Percentiles rank a stretch among this genome's conserved stretches.
Conservation (phyloP, 1,140 invertebrate genomes). For the Galleria mellonella region DNA sequence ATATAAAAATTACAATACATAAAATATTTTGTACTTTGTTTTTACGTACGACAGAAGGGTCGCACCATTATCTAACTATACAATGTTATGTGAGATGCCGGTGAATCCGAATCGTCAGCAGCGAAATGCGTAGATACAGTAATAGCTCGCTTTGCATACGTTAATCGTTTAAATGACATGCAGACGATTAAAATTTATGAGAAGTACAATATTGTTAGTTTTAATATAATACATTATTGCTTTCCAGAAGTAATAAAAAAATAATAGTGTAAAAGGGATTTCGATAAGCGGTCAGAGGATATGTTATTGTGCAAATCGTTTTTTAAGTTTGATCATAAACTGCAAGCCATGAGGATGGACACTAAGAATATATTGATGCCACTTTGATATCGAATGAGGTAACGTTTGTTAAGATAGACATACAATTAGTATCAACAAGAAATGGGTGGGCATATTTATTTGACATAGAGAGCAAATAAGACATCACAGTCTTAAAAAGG, state of each 20-base stretch:
- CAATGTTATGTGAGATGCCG: slow-evolving; percentile 29
- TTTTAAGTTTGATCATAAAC: background rate
- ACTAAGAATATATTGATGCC: slow-evolving; percentile 1
- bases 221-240: slow-evolving; percentile 10
- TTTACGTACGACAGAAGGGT: slow-evolving; percentile 49
- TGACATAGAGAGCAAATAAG: no score
- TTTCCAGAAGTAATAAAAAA: background rate
- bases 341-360: slow-evolving; percentile 14
- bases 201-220: slow-evolving; percentile 71
- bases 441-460: no score
- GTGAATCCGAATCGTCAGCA: slow-evolving; percentile 14
- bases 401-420: no score
- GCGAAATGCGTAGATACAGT: background rate
- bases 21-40: slow-evolving; percentile 73
- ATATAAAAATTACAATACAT: slow-evolving; percentile 69
- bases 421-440: no score
- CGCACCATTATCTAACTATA: slow-evolving; percentile 58
- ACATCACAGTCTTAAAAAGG: no score
- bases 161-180: slow-evolving; percentile 9
- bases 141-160: background rate
- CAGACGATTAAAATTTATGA: slow-evolving; percentile 48
- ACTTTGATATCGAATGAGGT: background rate
- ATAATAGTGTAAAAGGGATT: no score
- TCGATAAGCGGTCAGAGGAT: no score
- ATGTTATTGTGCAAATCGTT: no score